Base-by-base conservation (phyloP, 2,888 invertebrate species). In the Anoplius nigerrimus region DNA sequence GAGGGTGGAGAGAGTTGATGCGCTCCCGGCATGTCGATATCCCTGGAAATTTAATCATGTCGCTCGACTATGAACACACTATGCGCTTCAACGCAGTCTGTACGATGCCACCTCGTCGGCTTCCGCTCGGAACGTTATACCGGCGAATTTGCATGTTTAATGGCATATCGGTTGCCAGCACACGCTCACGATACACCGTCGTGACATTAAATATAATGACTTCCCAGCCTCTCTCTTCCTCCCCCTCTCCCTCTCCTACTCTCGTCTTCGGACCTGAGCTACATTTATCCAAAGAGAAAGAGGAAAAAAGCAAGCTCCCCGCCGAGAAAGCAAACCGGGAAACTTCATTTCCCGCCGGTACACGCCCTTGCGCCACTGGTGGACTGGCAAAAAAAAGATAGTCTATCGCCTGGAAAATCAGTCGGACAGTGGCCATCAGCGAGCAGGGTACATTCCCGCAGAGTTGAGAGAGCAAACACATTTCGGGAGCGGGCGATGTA, bases 31-130 rank as follows among this genome's bases (percentile, higher is more conserved):
- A 84, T 81, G 85, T 86, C 86, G 82, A 86, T 86, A 86, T 81
- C 78, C 75, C 73, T 79, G 79, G 80, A 83, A 85, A 86, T 85
- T 82, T 85, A 86, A 86, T 85, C 83, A 82, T 82, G 78, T 76
- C 77, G 74, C 79, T 75, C 72, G 75, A 77, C 81, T 81, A 79
- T 70, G 79, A 79, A 77, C 74, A 34, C 34, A 72, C 69, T 76
- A 70, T 68, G 71, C 74, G 54, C 73, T 64, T 72, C 57, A 56
- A 61, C 65, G 62, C 34, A 60, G 65, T 71, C 66, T 75, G 62
- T 69, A 80, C 71, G 65, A 69, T 46, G 45, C 4, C 24, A n/a
- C 53, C 18, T 43, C 71, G 71, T 72, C 71, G 78, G 67, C 61
- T 21, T 65, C 77, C 74, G 64, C 66, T 68, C n/a, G 82, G 78